A percentile compares a stretch with the other conserved stretches of the same genome.
Evolutionary conservation across 2,888 invertebrate genomes (phyloP).

Genomic region (Acanthosepion pharaonis): DNA sequence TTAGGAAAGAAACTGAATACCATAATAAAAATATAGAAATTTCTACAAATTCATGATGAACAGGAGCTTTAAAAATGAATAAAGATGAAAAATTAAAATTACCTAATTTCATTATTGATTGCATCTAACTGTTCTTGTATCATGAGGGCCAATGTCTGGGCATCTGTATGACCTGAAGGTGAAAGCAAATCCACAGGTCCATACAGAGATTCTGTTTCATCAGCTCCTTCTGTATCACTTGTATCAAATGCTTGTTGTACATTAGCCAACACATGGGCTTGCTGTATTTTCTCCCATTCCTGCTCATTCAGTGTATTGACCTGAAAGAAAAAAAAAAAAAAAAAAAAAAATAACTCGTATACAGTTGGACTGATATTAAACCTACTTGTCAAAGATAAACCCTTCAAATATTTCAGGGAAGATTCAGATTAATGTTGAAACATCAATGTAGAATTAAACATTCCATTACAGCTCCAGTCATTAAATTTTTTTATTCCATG

Average conservation of each 20-base stretch:
- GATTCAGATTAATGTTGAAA: background rate
- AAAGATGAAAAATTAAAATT: conserved; percentile 55
- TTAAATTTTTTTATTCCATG: too few relatives aligned
- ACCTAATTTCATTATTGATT: conserved; percentile 97
- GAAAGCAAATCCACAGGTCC: conserved; percentile 81
- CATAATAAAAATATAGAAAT: background rate
- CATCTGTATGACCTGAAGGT: conserved; percentile 83
- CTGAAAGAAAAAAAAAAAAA: conserved; percentile 55
- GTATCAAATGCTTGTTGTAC: conserved; percentile 95
- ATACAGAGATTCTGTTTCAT: conserved; percentile 85
- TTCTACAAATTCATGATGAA: background rate
- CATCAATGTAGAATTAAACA: too few relatives aligned
- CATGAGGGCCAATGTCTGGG: conserved; percentile 98
- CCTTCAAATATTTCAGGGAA: background rate
- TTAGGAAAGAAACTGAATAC: too few relatives aligned
- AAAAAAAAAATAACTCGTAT: background rate
- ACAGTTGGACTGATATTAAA: background rate
- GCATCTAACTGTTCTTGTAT: conserved; percentile 99
- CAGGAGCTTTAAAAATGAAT: background rate
- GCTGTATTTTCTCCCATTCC: conserved; percentile 96
- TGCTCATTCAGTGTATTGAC: conserved; percentile 77
- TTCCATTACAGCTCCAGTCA: too few relatives aligned
- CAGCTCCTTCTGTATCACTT: conserved; percentile 78
- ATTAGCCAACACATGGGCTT: conserved; percentile 87
- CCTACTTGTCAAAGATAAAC: too few relatives aligned